Conservation (phyloP, 2,888 invertebrate species). For the Apodemia hepburni region DNA sequence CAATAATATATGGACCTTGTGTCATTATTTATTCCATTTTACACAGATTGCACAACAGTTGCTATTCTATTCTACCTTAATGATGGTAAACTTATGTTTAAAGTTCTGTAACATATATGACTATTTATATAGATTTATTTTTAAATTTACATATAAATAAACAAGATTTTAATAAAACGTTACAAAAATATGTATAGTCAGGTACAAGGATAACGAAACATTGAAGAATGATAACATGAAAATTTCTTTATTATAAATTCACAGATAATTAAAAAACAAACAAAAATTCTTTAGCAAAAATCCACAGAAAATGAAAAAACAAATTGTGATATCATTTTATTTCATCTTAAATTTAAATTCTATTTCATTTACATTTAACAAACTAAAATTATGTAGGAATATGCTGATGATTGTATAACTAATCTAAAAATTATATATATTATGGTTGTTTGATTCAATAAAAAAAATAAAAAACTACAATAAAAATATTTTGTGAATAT, state of each 20-base stretch:
- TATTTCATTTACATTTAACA: background rate
- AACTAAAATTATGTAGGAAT: background rate
- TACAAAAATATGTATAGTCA: conserved; percentile 9
- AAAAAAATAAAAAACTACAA: background rate
- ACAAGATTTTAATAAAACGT: background rate
- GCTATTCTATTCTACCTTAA: conserved; percentile 44
- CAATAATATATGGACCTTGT: conserved; percentile 39
- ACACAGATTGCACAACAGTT: conserved; percentile 59
- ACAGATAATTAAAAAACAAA: no score
- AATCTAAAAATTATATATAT: background rate
- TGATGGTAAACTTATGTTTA: conserved; percentile 71
- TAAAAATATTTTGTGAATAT: background rate
- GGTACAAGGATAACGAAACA: conserved; percentile 5
- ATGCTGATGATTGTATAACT: background rate
- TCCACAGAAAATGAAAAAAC: background rate
- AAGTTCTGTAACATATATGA: background rate
- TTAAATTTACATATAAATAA: background rate
- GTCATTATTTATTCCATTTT: conserved; percentile 52
- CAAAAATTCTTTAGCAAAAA: background rate
- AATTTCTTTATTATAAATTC: background rate
- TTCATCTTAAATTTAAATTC: background rate
- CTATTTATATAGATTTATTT: conserved; percentile 6
- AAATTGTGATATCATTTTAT: no score
- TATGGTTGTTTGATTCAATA: background rate
- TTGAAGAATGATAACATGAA: background rate